Conservation (phyloP, 2,888 invertebrate genomes). For the Polymixis flavicincta region DNA sequence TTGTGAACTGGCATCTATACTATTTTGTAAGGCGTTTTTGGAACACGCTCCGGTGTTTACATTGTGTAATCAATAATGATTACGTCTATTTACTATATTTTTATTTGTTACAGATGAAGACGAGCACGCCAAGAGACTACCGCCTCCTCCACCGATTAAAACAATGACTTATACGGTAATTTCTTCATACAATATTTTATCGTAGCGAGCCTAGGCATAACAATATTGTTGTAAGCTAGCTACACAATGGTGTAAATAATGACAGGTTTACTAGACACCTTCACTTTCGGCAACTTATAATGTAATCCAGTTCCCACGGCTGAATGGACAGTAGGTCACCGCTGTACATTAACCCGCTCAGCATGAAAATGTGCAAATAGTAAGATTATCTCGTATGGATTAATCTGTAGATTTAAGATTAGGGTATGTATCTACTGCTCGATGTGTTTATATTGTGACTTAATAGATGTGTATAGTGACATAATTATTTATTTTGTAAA, state of each 20-base stretch:
- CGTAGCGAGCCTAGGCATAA: neutral
- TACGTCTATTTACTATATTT: constrained; percentile 31
- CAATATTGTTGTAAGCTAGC: neutral
- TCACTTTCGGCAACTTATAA: constrained; percentile 42
- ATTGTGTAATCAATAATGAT: constrained; percentile 4
- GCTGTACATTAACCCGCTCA: constrained; percentile 27
- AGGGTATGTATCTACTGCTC: neutral
- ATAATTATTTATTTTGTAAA: too few species aligned
- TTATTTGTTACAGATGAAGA: constrained; percentile 90
- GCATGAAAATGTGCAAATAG: constrained; percentile 13
- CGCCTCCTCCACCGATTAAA: constrained; percentile 92
- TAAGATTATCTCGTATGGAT: neutral
- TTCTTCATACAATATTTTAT: constrained; percentile 63
- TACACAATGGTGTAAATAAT: constrained; percentile 28
- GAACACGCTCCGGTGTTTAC: neutral
- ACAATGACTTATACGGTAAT: constrained; percentile 95
- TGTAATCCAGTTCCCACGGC: constrained; percentile 42
- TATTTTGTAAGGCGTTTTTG: constrained; percentile 60
- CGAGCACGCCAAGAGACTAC: constrained; percentile 92
- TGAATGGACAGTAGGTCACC: constrained; percentile 36
- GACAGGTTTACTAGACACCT: constrained; percentile 26
- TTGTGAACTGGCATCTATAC: constrained; percentile 21
- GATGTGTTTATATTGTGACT: too few species aligned
- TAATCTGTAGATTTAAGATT: neutral
- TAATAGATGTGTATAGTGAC: too few species aligned